A percentile compares a stretch with the other conserved stretches of the same genome.
Conservation (phyloP, 2,113 vertebrate genomes). For the Parus major region DNA sequence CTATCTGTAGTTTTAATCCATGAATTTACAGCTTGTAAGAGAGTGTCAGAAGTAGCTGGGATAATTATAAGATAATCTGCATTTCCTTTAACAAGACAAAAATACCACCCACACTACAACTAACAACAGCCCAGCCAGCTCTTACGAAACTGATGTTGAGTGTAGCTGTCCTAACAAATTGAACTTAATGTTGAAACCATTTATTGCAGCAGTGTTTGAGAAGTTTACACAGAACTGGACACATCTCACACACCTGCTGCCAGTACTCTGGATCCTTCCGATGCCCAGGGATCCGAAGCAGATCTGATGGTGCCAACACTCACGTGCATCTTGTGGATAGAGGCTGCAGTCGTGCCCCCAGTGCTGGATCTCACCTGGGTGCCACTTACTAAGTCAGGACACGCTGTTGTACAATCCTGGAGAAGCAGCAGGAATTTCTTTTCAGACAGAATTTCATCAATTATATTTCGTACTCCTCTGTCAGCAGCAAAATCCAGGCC, state of each 20-base stretch:
- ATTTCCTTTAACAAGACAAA: conserved; percentile 36
- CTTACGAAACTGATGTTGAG: not conserved
- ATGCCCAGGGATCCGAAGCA: not conserved
- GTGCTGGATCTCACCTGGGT: not conserved
- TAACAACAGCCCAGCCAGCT: not conserved
- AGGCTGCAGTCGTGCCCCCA: not conserved
- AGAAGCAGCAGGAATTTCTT: not conserved
- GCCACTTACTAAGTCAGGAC: not conserved
- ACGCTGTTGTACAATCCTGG: not conserved
- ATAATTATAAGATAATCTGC: not conserved
- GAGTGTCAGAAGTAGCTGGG: not conserved
- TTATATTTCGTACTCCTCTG: not conserved
- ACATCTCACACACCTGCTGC: not conserved
- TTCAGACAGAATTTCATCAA: not conserved
- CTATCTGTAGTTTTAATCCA: conserved; percentile 7
- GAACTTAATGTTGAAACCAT: not conserved
- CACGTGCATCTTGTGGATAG: not conserved
- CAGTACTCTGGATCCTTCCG: not conserved
- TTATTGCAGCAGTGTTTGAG: not conserved
- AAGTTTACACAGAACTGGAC: not conserved
- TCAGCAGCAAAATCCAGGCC: not conserved
- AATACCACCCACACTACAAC: not conserved
- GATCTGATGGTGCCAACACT: not conserved
- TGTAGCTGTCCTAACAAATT: not conserved
- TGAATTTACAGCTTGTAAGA: conserved; percentile 21